Evolutionary conservation across 2,797 vertebrate species (phyloP), one percentile per base, ranked within the genome.

Genomic region (Sylvilagus floridanus): DNA sequence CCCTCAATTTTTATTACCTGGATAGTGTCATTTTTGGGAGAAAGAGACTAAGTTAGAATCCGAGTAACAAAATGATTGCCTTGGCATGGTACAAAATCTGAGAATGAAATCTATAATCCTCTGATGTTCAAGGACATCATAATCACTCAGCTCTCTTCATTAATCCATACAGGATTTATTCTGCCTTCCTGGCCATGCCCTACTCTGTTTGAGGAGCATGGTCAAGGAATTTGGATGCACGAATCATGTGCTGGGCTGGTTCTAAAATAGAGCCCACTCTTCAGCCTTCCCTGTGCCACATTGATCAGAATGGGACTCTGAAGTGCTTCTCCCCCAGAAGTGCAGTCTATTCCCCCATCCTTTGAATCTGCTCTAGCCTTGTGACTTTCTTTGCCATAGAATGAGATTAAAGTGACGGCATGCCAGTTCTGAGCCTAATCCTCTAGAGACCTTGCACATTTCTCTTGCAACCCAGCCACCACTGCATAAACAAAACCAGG

Each of bases 11-110:
- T 71, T 22, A 62, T 93, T n/a, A 81, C 42, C 21, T 14, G 24
- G 63, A 24, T 93, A 26, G 16, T 82, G 5, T 85, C 37, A 24
- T 82, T 84, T 91, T 42, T 37, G 65, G 9, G 68, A 62, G 86
- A 77, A 82, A 35, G n/a, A 84, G 28, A 88, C n/a, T 91, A 88
- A 88, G 73, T 84, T 82, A 82, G 71, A 96, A 86, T 86, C 12
- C 11, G 26, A 54, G 28, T 89, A 42, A 83, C 5, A 71, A 84
- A 76, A 76, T 17, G 17, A 76, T 69, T 62, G 54, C 11, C 54
- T 47, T 65, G 75, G 86, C 86, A 86, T 92, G 37, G 9, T 37
- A 69, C 81, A 96, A 57, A 91, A 72, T 0, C 37, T 52, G 78
- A 95, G 86, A 92, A 65, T 69, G 78, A 73, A 94, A 91, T 35